A percentile compares a stretch with the other conserved stretches of the same genome.
These are phyloP conservation scores for Pollimyrus isidori DNA, from an alignment of 2,113 vertebrate species.

Conservation along the genomic window DNA sequence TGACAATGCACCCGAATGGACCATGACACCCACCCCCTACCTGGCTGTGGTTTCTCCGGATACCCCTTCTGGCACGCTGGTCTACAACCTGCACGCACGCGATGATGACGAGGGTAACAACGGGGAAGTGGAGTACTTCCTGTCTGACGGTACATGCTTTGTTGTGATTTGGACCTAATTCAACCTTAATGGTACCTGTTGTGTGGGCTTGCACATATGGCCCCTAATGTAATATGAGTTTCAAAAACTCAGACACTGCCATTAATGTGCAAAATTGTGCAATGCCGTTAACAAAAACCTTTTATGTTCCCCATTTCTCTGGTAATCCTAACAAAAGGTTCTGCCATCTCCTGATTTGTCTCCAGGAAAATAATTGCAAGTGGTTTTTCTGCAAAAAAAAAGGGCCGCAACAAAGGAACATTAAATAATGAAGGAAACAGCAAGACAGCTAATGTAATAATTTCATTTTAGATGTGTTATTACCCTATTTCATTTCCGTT, in stretches of 20 bases:
- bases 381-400: neutral
- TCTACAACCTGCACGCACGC: conserved; percentile 70
- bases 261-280: neutral
- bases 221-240: neutral
- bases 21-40: conserved; percentile 71
- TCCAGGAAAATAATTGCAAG: neutral
- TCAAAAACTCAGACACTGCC: neutral
- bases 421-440: conserved; percentile 7
- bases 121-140: conserved; percentile 77
- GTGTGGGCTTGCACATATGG: neutral
- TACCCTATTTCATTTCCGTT: conserved; percentile 10
- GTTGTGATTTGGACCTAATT: neutral
- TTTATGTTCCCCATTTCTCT: neutral
- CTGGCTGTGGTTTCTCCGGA: conserved; percentile 67
- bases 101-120: conserved; percentile 73
- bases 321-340: neutral
- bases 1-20: conserved; percentile 74
- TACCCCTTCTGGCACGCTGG: conserved; percentile 54
- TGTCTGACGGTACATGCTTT: conserved; percentile 67
- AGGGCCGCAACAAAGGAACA: neutral
- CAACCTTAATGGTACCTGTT: neutral
- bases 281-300: neutral
- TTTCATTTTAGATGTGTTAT: conserved; percentile 13
- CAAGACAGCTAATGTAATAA: neutral
- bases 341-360: neutral